Percentiles rank a stretch among this genome's conserved stretches.
phyloP scores from a whole-genome alignment of 2,888 invertebrate species.

The Xestia sexstrigata region DNA sequence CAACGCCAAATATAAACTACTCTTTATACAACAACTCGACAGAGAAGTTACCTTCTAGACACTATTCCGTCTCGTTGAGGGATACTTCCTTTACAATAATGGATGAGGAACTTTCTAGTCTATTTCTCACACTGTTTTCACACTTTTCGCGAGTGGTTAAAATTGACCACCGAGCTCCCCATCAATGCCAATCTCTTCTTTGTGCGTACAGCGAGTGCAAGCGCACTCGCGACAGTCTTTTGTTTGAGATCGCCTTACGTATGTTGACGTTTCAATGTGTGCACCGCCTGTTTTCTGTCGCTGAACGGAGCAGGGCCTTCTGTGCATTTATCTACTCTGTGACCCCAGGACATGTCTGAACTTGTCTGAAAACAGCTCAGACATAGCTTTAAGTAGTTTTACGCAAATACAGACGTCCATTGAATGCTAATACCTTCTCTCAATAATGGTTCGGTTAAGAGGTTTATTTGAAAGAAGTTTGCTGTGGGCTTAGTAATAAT shows the following conservation, averaged over 20 bases:
- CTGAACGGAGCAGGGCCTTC: neutral
- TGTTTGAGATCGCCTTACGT: no score
- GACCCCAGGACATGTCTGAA: conserved; percentile 21
- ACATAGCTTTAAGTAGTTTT: conserved; percentile 42
- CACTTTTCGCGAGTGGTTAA: neutral
- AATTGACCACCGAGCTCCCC: neutral
- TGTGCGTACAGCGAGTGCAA: neutral
- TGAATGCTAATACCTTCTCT: conserved; percentile 47
- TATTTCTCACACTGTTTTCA: neutral
- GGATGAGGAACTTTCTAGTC: neutral
- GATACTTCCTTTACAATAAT: neutral
- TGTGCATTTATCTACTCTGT: conserved; percentile 8
- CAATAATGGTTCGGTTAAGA: conserved; percentile 37
- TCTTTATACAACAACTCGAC: neutral
- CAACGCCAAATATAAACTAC: neutral
- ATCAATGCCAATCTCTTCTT: neutral
- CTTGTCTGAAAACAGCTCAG: conserved; percentile 39
- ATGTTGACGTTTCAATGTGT: no score
- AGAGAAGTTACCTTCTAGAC: no score
- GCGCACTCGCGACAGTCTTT: neutral
- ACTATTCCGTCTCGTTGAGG: neutral
- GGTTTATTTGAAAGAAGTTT: conserved; percentile 22
- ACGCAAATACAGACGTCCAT: conserved; percentile 53
- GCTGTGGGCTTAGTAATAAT: conserved; percentile 23
- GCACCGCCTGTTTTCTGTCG: no score